Conservation (phyloP, 2,113 vertebrate species). For the Notiomystis cincta region DNA sequence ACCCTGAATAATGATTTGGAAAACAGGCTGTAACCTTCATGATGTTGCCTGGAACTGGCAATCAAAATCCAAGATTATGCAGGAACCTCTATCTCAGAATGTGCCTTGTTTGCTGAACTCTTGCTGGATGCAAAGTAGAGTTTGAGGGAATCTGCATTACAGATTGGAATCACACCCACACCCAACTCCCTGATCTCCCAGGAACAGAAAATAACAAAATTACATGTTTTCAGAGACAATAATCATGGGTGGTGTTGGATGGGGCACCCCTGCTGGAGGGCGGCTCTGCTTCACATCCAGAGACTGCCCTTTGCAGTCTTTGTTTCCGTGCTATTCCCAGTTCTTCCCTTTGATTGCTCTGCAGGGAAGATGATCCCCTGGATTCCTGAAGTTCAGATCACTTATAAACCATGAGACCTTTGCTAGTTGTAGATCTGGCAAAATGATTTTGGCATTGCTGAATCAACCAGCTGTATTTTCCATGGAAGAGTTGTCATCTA, state of each 20-base stretch:
- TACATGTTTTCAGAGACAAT: background rate
- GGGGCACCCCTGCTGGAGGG: background rate
- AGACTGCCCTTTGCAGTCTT: background rate
- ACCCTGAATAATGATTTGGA: background rate
- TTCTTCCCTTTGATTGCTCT: background rate
- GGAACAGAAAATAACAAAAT: background rate
- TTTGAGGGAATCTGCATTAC: background rate
- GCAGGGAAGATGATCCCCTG: background rate
- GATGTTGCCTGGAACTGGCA: background rate
- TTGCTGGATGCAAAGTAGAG: background rate
- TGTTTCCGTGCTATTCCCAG: background rate
- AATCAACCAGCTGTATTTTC: background rate
- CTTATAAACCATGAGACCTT: background rate
- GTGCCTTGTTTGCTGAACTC: background rate
- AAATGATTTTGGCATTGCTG: conserved; percentile 25
- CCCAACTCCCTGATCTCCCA: background rate
- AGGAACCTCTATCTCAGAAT: background rate
- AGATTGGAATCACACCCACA: background rate
- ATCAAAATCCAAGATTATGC: background rate
- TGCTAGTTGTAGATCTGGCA: background rate
- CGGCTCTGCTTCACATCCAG: background rate
- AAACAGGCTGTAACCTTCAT: background rate
- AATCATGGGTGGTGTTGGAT: background rate
- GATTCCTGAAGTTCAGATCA: background rate
- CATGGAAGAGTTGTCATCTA: conserved; percentile 4